Evolutionary conservation across 1,140 invertebrate genomes (phyloP).

Genomic region (Cheumatopsyche charites): DNA sequence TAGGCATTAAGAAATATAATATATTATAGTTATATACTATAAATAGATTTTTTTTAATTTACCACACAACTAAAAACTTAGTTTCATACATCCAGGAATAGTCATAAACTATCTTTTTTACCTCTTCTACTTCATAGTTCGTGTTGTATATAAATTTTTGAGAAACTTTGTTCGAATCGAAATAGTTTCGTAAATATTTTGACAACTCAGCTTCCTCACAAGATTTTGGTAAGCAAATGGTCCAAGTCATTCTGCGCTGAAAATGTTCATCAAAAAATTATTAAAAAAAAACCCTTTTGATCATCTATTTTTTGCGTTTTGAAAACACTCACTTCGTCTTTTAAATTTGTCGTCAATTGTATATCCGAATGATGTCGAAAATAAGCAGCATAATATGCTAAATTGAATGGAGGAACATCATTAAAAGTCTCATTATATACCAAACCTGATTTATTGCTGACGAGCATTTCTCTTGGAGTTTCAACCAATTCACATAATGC

Average conservation of each 20-base stretch:
- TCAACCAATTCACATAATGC: constrained; percentile 53
- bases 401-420: constrained; percentile 32
- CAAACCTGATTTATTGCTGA: constrained; percentile 40
- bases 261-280: constrained; percentile 38
- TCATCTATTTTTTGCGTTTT: too few relatives aligned
- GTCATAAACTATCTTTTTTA: constrained; percentile 37
- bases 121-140: constrained; percentile 41
- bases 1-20: too few relatives aligned
- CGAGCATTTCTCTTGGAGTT: constrained; percentile 48
- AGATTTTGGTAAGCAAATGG: constrained; percentile 50
- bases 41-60: neutral
- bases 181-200: constrained; percentile 35
- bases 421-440: constrained; percentile 31
- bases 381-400: constrained; percentile 42
- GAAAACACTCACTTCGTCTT: constrained; percentile 32
- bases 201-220: constrained; percentile 46
- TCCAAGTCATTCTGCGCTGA: constrained; percentile 48
- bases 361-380: constrained; percentile 38
- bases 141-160: constrained; percentile 46
- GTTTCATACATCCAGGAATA: constrained; percentile 36
- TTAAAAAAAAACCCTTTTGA: constrained; percentile 26
- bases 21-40: too few relatives aligned
- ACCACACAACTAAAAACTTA: neutral
- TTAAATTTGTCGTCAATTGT: constrained; percentile 33
- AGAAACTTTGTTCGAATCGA: constrained; percentile 40